Evolutionary conservation across 92 coral and sea anemone species (phyloP), one percentile per base, ranked within the genome.

Genomic region (Epizoanthus rinbou): DNA sequence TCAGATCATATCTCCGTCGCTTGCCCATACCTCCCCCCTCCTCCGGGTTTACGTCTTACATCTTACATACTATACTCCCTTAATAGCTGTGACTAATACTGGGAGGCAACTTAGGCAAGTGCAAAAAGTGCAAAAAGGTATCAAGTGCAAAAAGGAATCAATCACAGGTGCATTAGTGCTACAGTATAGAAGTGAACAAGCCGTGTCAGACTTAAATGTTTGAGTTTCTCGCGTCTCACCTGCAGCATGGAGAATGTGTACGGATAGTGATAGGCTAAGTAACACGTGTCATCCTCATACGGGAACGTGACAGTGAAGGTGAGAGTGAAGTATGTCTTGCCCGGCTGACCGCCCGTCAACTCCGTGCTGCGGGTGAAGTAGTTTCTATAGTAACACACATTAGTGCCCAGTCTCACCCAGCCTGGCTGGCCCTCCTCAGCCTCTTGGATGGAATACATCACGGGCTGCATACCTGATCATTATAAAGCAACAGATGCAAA

Each of bases 191-290:
- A 28, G 31, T 28, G 31, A 28, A 28, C 31, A n/a, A n/a, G n/a
- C n/a, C n/a, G n/a, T n/a, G n/a, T n/a, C n/a, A 28, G 31, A 28
- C 43, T 37, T 1, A 37, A 37, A 37, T 6, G 43, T 37, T n/a
- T n/a, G n/a, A n/a, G n/a, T 23, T 21, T 64, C 47, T 68, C 25
- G 17, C 1, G 35, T 56, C 89, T 68, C 84, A 97, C 99, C 99
- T 97, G 93, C 39, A 97, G 87, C 92, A 97, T 90, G 56, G 99
- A 88, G 83, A 89, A 97, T 53, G 99, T 90, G 89, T 97, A 97
- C 14, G 99, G 99, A 73, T 90, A 97, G 85, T 97, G 99, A 73
- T 97, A 97, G 9, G 99, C 99, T 73, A 97, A 72, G 72, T 92
- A 97, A 76, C 99, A 97, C 84, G 88, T 86, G 79, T 97, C 99